Base-by-base conservation (phyloP, 1,140 invertebrate genomes). In the Caerostris extrusa region DNA sequence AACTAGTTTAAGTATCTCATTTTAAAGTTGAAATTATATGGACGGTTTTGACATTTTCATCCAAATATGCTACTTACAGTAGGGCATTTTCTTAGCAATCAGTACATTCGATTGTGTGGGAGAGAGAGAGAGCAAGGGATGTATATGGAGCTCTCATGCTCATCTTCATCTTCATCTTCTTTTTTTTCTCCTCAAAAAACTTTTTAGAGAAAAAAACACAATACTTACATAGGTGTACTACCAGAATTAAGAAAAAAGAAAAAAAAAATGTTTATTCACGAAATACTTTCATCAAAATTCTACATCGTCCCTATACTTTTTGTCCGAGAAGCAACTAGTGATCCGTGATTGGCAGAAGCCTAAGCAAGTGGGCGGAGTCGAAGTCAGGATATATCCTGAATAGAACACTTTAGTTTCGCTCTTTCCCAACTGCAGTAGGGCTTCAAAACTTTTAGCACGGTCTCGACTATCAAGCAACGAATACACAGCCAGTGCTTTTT, bases 281-380 rank as follows among this genome's bases (percentile, higher is more conserved):
- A 34, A 34, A 34, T 12, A 77, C 71, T 50, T 77, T 50, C 34
- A 50, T 50, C 19, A 77, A 14, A 34, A 77, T 50, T 77, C 71
- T 77, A 34, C 71, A 77, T 50, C 12, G 8, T 50, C 71, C 10
- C 71, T 77, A 50, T 34, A 77, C 10, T 61, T 50, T 64, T 17
- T 87, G 19, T 64, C 53, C 58, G 34, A 34, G 85, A 53, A 69
- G 77, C 90, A 91, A 82, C 69, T 87, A 61, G 57, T 86, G 83
- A 53, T 93, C 83, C 5, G 17, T 93, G 91, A 87, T 93, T 93
- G 91, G 91, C 64, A 93, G 58, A 91, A 60, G 90, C 55, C 53
- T 61, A 58, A 82, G 56, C 50, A 87, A 85, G 82, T 53, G 91
- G 91, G 91, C 83, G 91, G 91, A 93, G 91, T 50, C 17, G 17